Evolutionary conservation across 2,888 invertebrate species (phyloP), one percentile per base, ranked within the genome.

Genomic region (Hypolimnas misippus): DNA sequence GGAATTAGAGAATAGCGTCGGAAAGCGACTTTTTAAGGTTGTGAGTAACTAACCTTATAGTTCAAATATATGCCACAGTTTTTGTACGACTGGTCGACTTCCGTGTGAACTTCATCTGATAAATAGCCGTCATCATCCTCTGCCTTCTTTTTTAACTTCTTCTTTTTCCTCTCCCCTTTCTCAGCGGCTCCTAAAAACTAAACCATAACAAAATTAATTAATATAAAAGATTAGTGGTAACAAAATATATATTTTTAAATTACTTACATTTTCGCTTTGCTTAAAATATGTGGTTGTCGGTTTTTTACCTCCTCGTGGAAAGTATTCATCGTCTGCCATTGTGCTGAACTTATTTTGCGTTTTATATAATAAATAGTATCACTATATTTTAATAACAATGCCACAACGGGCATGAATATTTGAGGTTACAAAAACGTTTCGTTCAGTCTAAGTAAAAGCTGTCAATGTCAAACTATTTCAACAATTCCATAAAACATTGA

Each of bases 241-340:
- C 8, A 46, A 21, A 21, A 21, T 46, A 29, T 16, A 19, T 8
- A 16, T 7, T 50, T 17, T 54, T 40, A 5, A 42, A 25, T 61
- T 65, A 35, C 85, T 81, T 76, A 88, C 89, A 68, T 91, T 91
- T 67, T 85, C 83, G 73, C 86, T 86, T 70, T 88, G 85, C 71
- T 89, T 87, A 68, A 89, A 92, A 76, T 89, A 78, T 69, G 84
- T 83, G 35, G 83, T 77, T 35, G 84, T 80, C 1, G 92, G 89
- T 71, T 92, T 92, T 73, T 87, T 92, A 8, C 93, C 93, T 54
- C 93, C 93, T 62, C 93, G 89, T 12, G 93, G 93, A 79, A 93
- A 93, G 75, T 91, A 92, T 75, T 93, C 93, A 72, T 93, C 93
- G 53, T 88, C 88, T 53, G 70, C 86, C 86, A 89, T 89, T n/a